These are phyloP conservation scores for Drosophila putrida DNA, from an alignment of 2,888 invertebrate species.

Conservation along the genomic window DNA sequence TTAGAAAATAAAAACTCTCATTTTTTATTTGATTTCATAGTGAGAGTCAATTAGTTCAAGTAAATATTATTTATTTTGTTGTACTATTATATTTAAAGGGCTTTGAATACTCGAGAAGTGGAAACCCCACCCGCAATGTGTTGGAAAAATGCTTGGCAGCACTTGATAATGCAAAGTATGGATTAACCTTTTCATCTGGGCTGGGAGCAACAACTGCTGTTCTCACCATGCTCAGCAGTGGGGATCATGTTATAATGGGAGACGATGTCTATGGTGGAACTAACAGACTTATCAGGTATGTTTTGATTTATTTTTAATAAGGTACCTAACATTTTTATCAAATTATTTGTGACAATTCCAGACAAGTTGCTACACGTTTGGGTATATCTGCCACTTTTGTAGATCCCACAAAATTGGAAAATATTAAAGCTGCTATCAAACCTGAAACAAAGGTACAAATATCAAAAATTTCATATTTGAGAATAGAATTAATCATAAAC, in stretches of 20 bases:
- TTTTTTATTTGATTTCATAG: too few species aligned
- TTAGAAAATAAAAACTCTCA: background rate
- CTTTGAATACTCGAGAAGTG: slow-evolving; percentile 96
- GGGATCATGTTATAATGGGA: slow-evolving; percentile 95
- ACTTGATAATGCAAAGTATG: slow-evolving; percentile 95
- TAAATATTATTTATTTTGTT: too few species aligned
- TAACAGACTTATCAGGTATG: slow-evolving; percentile 90
- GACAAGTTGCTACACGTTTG: slow-evolving; percentile 88
- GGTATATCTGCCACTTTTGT: slow-evolving; percentile 92
- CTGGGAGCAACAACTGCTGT: slow-evolving; percentile 94
- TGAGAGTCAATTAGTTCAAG: too few species aligned
- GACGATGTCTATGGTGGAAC: slow-evolving; percentile 99
- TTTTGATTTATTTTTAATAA: background rate
- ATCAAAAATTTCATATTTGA: background rate
- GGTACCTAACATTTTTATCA: background rate
- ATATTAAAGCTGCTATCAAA: slow-evolving; percentile 89
- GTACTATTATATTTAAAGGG: slow-evolving; percentile 87
- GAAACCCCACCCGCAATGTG: slow-evolving; percentile 96
- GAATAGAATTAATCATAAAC: background rate
- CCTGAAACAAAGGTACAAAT: slow-evolving; percentile 93
- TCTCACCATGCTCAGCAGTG: slow-evolving; percentile 90
- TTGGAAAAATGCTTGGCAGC: slow-evolving; percentile 96
- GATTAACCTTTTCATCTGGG: slow-evolving; percentile 94
- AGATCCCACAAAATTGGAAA: slow-evolving; percentile 90
- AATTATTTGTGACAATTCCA: slow-evolving; percentile 84